phyloP scores from a whole-genome alignment of 2,797 vertebrate genomes.

The Anguilla megastoma region DNA sequence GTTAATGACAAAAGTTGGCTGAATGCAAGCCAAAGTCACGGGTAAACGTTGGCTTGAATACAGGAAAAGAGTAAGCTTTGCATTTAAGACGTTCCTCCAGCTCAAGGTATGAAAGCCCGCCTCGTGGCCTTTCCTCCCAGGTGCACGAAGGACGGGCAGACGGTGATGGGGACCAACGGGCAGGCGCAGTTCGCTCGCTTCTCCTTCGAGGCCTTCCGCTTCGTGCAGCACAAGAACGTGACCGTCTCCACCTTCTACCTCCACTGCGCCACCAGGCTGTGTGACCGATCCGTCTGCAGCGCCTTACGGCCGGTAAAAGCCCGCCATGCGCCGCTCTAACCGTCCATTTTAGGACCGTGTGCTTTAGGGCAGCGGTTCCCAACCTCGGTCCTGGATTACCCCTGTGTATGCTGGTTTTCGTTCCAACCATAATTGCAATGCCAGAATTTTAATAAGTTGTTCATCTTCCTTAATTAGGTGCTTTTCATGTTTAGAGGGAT shows the following conservation, averaged over 20 bases:
- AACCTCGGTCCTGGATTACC: too few species aligned
- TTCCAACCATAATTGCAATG: too few species aligned
- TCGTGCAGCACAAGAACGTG: slow-evolving; percentile 50
- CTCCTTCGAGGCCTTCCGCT: slow-evolving; percentile 72
- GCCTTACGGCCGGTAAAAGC: slow-evolving; percentile 60
- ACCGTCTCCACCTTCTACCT: slow-evolving; percentile 65
- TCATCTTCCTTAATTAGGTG: too few species aligned
- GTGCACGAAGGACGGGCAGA: slow-evolving; percentile 65
- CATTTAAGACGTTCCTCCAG: background rate
- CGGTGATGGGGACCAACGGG: slow-evolving; percentile 62
- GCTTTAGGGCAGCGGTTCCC: too few species aligned
- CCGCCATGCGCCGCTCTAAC: too few species aligned
- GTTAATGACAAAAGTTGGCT: background rate
- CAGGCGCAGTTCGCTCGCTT: slow-evolving; percentile 63
- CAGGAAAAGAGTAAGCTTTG: background rate
- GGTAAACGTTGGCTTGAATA: background rate
- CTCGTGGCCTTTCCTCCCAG: slow-evolving; percentile 43
- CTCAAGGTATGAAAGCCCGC: background rate
- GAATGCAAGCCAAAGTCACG: background rate
- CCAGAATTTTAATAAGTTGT: too few species aligned
- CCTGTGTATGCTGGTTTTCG: too few species aligned
- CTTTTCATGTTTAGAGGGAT: too few species aligned
- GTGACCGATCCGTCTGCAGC: slow-evolving; percentile 59
- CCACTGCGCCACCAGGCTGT: slow-evolving; percentile 70
- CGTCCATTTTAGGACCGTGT: background rate